A percentile compares a stretch with the other conserved stretches of the same genome.
Conservation (phyloP, 1,140 invertebrate genomes). For the Olivierus martensii region DNA sequence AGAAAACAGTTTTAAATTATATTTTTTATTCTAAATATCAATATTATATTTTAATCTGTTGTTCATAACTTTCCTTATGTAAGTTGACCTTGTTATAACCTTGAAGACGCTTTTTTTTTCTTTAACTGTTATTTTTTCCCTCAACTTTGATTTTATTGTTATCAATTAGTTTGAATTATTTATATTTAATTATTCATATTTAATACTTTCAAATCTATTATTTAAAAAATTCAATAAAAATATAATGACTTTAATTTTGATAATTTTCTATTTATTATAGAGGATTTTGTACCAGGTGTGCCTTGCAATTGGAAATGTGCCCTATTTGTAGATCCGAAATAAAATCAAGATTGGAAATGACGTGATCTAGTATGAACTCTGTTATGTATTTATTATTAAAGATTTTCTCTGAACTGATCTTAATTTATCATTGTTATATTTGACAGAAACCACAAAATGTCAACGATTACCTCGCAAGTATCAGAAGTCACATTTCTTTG, state of each 20-base stretch:
- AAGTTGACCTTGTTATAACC: constrained; percentile 9
- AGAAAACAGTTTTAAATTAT: too few relatives aligned
- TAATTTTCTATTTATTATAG: constrained; percentile 38
- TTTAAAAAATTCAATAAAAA: constrained; percentile 2
- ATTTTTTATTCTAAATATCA: too few relatives aligned
- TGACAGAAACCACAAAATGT: too few relatives aligned
- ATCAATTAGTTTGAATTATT: too few relatives aligned
- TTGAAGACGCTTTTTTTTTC: neutral
- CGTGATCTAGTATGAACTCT: neutral
- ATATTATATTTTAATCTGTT: neutral
- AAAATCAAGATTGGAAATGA: constrained; percentile 25
- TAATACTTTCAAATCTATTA: too few relatives aligned
- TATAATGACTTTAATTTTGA: constrained; percentile 3
- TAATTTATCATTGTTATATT: too few relatives aligned
- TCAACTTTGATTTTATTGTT: too few relatives aligned
- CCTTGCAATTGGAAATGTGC: constrained; percentile 59
- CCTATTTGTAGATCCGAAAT: constrained; percentile 71
- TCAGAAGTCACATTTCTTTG: too few relatives aligned
- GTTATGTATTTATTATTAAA: neutral
- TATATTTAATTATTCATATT: too few relatives aligned
- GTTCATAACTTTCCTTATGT: constrained; percentile 5
- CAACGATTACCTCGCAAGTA: too few relatives aligned
- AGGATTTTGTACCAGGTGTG: constrained; percentile 70
- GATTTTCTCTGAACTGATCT: too few relatives aligned
- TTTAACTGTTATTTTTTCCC: too few relatives aligned